A percentile compares a stretch with the other conserved stretches of the same genome.
These are phyloP conservation scores for Ectropis crepuscularia DNA, from an alignment of 2,888 invertebrate genomes.

Conservation along the genomic window DNA sequence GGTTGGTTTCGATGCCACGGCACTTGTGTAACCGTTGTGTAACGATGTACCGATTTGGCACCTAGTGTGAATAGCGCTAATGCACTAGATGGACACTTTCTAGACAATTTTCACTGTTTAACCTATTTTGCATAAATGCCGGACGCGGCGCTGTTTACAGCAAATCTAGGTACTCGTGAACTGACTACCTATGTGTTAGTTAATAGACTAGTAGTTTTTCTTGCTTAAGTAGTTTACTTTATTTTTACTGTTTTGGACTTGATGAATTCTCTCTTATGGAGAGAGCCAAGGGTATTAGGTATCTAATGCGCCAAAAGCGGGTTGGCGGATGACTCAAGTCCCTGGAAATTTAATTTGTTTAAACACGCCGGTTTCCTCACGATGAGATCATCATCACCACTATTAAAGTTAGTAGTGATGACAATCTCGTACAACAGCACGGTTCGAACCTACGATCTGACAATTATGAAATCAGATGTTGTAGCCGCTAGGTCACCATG, in stretches of 20 bases:
- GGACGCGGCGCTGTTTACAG: background rate
- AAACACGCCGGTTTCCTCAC: too few species aligned
- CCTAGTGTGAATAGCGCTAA: slow-evolving; percentile 71
- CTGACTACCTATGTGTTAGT: slow-evolving; percentile 1
- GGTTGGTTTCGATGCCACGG: slow-evolving; percentile 30
- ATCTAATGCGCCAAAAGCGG: background rate
- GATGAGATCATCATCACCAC: too few species aligned
- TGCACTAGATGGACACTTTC: slow-evolving; percentile 66
- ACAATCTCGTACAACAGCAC: too few species aligned
- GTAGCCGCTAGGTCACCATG: too few species aligned
- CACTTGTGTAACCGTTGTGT: slow-evolving; percentile 55
- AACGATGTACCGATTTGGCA: slow-evolving; percentile 59
- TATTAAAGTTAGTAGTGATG: too few species aligned
- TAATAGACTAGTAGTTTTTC: background rate
- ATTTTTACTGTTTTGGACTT: background rate
- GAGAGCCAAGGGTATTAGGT: background rate
- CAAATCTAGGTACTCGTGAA: background rate
- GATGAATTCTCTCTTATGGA: too few species aligned
- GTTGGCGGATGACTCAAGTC: too few species aligned
- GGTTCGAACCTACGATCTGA: too few species aligned
- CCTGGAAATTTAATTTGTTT: too few species aligned
- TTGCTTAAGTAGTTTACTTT: background rate
- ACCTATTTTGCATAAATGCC: slow-evolving; percentile 22
- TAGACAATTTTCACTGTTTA: slow-evolving; percentile 56
- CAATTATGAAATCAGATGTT: too few species aligned